phyloP scores from a whole-genome alignment of 2,797 vertebrate species.

The Margarornis squamiger region DNA sequence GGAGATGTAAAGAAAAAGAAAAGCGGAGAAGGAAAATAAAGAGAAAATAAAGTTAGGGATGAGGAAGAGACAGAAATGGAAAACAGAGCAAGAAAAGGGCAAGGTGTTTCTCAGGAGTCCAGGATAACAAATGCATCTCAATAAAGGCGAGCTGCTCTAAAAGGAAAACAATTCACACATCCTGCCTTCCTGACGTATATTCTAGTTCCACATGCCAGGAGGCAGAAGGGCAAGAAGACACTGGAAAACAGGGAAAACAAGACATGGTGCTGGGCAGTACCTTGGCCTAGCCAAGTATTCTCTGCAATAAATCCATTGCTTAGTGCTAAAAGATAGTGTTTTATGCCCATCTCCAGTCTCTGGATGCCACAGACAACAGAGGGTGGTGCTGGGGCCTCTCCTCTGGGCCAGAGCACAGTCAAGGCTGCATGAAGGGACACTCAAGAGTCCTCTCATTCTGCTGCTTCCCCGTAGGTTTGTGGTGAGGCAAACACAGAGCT shows the following conservation, averaged over 20 bases:
- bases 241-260: not conserved
- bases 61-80: conserved; percentile 43
- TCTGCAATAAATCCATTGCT: not conserved
- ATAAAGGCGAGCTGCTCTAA: conserved; percentile 62
- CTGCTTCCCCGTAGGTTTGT: fast-evolving
- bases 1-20: conserved; percentile 15
- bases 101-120: conserved; percentile 34
- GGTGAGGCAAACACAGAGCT: fast-evolving
- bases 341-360: not conserved
- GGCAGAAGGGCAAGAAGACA: not conserved
- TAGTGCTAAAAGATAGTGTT: not conserved
- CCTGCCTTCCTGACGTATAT: conserved; percentile 7
- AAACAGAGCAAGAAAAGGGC: conserved; percentile 42
- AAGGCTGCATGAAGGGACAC: fast-evolving
- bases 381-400: fast-evolving
- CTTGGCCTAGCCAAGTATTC: not conserved
- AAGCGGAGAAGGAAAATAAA: conserved; percentile 49
- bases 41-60: conserved; percentile 57
- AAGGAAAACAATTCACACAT: conserved; percentile 61
- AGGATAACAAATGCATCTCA: conserved; percentile 63
- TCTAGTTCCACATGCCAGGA: conserved; percentile 19
- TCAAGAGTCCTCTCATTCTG: not conserved
- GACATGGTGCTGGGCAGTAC: not conserved
- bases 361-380: fast-evolving
- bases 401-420: not conserved